Conservation (phyloP, 2,888 invertebrate genomes). For the Eledona agricola region DNA sequence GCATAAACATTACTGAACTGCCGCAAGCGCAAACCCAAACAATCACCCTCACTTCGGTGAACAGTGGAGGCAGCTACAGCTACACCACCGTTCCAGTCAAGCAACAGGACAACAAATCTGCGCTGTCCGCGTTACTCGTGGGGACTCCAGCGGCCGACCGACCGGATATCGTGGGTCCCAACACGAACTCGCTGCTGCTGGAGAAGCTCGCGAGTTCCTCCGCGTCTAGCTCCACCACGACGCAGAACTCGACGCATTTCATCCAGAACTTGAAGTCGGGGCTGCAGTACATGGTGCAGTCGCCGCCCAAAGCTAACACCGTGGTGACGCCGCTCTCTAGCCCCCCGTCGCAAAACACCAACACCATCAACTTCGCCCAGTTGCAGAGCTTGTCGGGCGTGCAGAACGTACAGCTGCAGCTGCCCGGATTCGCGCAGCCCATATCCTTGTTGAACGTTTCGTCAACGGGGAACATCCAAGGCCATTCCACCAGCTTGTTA, state of each 20-base stretch:
- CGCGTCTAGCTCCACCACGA: constrained; percentile 40
- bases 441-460: constrained; percentile 82
- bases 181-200: constrained; percentile 64
- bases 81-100: constrained; percentile 58
- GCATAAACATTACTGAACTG: constrained; percentile 48
- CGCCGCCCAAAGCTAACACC: constrained; percentile 49
- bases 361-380: constrained; percentile 78
- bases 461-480: constrained; percentile 68
- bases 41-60: constrained; percentile 59
- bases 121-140: constrained; percentile 68
- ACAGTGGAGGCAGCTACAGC: constrained; percentile 54
- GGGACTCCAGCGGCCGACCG: constrained; percentile 70
- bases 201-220: constrained; percentile 66
- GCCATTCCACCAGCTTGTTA: constrained; percentile 58
- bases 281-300: constrained; percentile 50
- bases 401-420: constrained; percentile 82
- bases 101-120: constrained; percentile 60
- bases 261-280: constrained; percentile 54
- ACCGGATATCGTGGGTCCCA: constrained; percentile 66
- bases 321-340: constrained; percentile 69
- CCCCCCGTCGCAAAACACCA: constrained; percentile 66
- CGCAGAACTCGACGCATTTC: constrained; percentile 46
- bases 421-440: constrained; percentile 86
- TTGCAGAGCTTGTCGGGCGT: constrained; percentile 75
- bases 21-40: constrained; percentile 55